Conservation (phyloP, 2,888 invertebrate genomes). For the Antheraea yamamai region DNA sequence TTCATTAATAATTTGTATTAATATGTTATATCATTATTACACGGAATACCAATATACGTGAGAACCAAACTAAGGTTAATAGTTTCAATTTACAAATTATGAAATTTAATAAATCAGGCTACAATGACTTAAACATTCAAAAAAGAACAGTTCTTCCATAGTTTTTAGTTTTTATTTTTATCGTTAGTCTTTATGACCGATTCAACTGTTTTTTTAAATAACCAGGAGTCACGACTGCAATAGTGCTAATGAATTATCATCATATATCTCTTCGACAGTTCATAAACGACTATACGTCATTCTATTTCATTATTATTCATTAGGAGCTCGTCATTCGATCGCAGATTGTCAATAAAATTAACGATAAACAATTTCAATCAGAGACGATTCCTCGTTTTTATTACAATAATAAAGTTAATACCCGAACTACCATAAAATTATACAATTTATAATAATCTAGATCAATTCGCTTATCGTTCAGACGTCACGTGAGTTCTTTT, state of each 20-base stretch:
- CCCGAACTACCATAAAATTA: slow-evolving; percentile 15
- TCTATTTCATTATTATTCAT: background rate
- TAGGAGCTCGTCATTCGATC: background rate
- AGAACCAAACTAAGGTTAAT: too few species aligned
- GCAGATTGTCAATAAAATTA: background rate
- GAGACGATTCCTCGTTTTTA: slow-evolving; percentile 13
- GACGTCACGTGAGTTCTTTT: slow-evolving; percentile 13
- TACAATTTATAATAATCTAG: slow-evolving; percentile 4
- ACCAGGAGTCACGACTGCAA: background rate
- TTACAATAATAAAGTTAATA: slow-evolving; percentile 18
- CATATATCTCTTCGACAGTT: background rate
- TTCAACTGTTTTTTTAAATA: background rate
- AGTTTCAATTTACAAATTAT: too few species aligned
- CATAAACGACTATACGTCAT: background rate
- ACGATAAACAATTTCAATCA: slow-evolving; percentile 17
- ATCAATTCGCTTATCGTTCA: slow-evolving; percentile 6
- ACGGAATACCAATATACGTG: too few species aligned
- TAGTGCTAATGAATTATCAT: background rate
- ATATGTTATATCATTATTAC: too few species aligned
- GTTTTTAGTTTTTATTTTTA: too few species aligned
- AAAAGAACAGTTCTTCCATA: too few species aligned
- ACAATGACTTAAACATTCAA: too few species aligned
- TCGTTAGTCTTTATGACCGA: too few species aligned
- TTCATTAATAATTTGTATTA: too few species aligned
- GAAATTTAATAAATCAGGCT: too few species aligned